Evolutionary conservation across 1,140 invertebrate species (phyloP), one percentile per base, ranked within the genome.

Genomic region (Drosophila triauraria): DNA sequence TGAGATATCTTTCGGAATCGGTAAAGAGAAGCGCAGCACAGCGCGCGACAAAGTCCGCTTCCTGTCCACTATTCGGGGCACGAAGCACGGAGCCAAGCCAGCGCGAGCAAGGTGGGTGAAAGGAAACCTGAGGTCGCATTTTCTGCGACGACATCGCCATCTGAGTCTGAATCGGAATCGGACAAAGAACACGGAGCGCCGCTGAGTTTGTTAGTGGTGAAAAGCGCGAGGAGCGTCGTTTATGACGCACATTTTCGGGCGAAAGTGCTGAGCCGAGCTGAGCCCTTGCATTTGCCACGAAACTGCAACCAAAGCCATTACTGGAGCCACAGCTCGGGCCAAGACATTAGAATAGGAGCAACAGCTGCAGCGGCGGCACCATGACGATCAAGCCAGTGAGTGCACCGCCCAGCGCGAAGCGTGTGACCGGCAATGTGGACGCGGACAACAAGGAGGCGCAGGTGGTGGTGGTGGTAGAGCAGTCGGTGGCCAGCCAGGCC

Each of bases 311-410:
- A 27, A n/a, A 17, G 10, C 23, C 25, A 47, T 27, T 23, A 64
- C 20, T 50, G 44, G 23, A 47, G 35, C 15, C 10, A 50, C 60
- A 54, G 60, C 30, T 8, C 12, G 20, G 35, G 17, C 9, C 38
- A 53, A 40, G 20, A 50, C 17, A 54, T 40, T 56, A 71, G 40
- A 25, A 25, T 9, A 43, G 56, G 32, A 47, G 32, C 12, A 46
- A 53, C 25, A 50, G 48, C 32, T 48, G 27, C 61, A 38, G 43
- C 40, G 38, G 46, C 69, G 75, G 50, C 53, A 62, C 27, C 56
- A 91, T 91, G 88, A 91, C 88, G 32, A 91, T 91, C n/a, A 91
- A 91, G 70, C 88, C 88, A 77, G 88, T 91, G 5, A 91, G 82
- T 68, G 88, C 83, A 43, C 84, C 83, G 38, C 84, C 90, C 15